Evolutionary conservation across 2,113 vertebrate species (phyloP).

Genomic region (Corythornis vintsioides): DNA sequence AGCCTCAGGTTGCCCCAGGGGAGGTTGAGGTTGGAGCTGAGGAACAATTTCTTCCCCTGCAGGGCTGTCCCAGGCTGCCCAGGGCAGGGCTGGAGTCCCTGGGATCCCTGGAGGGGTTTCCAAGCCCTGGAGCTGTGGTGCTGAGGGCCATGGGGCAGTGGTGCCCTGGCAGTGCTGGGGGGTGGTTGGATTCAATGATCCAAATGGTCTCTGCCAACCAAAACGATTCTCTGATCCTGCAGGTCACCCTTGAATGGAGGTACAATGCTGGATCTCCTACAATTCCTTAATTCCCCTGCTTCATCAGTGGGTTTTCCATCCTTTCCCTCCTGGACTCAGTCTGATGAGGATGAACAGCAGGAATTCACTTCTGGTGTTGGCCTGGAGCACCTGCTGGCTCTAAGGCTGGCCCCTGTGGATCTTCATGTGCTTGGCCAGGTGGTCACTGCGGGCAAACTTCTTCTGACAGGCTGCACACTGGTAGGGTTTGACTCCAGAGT

Average conservation of each 20-base stretch:
- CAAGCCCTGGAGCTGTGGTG: no score
- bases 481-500: conserved; percentile 88
- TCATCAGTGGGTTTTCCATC: accelerated
- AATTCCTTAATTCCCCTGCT: neutral
- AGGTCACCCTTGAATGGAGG: neutral
- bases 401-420: conserved; percentile 80
- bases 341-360: neutral
- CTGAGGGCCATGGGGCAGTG: no score
- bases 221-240: no score
- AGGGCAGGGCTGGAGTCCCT: no score
- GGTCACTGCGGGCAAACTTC: conserved; percentile 88
- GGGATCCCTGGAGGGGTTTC: no score
- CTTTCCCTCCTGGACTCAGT: neutral
- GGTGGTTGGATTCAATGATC: no score
- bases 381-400: conserved; percentile 70
- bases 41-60: no score
- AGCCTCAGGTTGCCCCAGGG: no score
- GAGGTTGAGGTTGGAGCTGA: no score
- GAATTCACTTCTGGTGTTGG: conserved; percentile 64
- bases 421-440: conserved; percentile 87
- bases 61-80: no score
- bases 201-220: no score
- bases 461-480: conserved; percentile 84
- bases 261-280: neutral
- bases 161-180: no score